Base-by-base conservation (phyloP, 1,140 invertebrate genomes). In the Cyrtorhinus lividipennis region DNA sequence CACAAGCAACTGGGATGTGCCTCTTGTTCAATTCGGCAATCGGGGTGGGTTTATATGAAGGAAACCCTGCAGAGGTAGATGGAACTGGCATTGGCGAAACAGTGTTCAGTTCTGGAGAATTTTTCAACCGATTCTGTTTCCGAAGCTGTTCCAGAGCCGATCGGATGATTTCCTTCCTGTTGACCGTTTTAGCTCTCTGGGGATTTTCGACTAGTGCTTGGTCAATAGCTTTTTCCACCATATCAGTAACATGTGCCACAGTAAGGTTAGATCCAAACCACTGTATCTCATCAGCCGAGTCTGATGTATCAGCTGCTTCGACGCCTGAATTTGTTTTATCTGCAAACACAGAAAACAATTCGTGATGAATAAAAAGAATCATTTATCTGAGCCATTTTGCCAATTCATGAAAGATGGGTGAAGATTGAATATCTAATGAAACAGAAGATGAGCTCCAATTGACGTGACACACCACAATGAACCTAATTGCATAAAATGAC, bases 21-120 rank as follows among this genome's bases (percentile, higher is more conserved):
- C 75, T 71, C 62, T 79, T 80, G 65, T 79, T 79, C 8, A 83
- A 65, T 70, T 81, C 77, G 13, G 75, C 73, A 65, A 83, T 81
- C 0, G 81, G 81, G 0, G 82, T 83, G 13, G 81, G 82, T 70
- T 81, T 82, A 66, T 83, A 83, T 30, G 46, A 56, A 27, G 61
- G 61, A 8, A 56, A 44, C 26, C 53, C 61, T n/a, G 22, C 23
- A 58, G 27, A 13, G 22, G 2, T 20, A 1, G 59, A 38, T 26
- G 24, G n/a, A 38, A n/a, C 24, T 60, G 23, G 59, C 1, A 56
- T 18, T 5, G 20, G 23, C 61, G n/a, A n/a, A n/a, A n/a, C n/a
- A n/a, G n/a, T n/a, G n/a, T n/a, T n/a, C n/a, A n/a, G n/a, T n/a
- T n/a, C n/a, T n/a, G n/a, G n/a, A n/a, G n/a, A n/a, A 24, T 62